Evolutionary conservation across 2,888 invertebrate genomes (phyloP).

Genomic region (Crematogaster levior): DNA sequence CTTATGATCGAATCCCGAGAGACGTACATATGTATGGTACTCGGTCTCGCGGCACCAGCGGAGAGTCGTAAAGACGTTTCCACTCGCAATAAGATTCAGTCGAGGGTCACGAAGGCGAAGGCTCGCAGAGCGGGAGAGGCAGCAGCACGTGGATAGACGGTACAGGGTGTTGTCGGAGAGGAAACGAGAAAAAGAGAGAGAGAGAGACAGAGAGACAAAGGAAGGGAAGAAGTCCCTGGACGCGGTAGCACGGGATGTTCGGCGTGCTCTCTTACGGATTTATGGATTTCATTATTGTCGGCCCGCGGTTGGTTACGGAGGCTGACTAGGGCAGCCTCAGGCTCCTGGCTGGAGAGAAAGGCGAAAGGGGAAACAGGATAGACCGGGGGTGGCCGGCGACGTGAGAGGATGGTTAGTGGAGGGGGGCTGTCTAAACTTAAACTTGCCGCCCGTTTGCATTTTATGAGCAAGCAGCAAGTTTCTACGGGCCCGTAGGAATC

Average conservation of each 20-base stretch:
- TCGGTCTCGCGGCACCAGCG: constrained; percentile 49
- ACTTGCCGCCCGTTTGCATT: constrained; percentile 84
- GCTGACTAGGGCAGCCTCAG: constrained; percentile 66
- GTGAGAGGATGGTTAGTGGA: constrained; percentile 55
- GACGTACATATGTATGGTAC: constrained; percentile 51
- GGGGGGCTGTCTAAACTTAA: constrained; percentile 80
- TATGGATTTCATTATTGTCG: constrained; percentile 90
- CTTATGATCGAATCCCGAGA: constrained; percentile 17
- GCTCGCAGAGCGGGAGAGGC: not conserved
- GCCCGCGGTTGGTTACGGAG: constrained; percentile 87
- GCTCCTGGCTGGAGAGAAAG: constrained; percentile 55
- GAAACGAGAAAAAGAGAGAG: constrained; percentile 43
- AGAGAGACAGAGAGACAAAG: constrained; percentile 60
- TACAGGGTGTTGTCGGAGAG: not conserved
- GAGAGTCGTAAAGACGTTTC: constrained; percentile 75
- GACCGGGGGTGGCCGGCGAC: constrained; percentile 43
- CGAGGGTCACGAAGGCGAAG: constrained; percentile 46
- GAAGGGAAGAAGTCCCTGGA: constrained; percentile 61
- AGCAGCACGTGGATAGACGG: not conserved
- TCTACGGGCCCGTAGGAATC: constrained; percentile 76
- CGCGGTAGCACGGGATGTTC: constrained; percentile 65
- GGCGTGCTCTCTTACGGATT: constrained; percentile 87
- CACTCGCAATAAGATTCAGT: constrained; percentile 73
- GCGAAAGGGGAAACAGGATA: constrained; percentile 52
- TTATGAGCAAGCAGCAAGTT: constrained; percentile 82